Base-by-base conservation (phyloP, 2,113 vertebrate genomes). In the Gnathonemus longibarbis region DNA sequence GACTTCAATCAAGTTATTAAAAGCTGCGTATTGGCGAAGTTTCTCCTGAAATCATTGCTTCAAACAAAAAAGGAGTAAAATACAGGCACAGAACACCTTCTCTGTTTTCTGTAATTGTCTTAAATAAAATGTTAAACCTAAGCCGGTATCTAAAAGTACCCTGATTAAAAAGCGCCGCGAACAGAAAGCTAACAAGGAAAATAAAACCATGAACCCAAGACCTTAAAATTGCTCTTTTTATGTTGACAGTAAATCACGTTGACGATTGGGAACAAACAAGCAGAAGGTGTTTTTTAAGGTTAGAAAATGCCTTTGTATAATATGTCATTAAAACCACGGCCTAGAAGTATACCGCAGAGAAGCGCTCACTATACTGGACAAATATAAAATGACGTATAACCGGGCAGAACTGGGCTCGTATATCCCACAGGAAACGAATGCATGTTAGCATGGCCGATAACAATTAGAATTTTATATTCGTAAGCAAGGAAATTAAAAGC, bases 261-360 rank as follows among this genome's bases (percentile, higher is more conserved):
- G 90, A 15, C 24, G 87, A 92, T 91, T 92, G 94, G 62, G 53
- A 90, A 88, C 85, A 88, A 88, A 74, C 85, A 53, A 15, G 24
- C 56, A 90, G 84, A 90, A 70, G 58, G 8, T 89, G 80, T 49
- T 88, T 91, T 94, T 94, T 89, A 92, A 92, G 91, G 62, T 42
- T 88, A 66, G 91, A 77, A 90, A 89, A 91, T 86, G 62, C 85
- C 84, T 91, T 94, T 56, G 92, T 89, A 94, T 93, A 35, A 94
- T 94, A 92, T 94, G 91, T 93, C 92, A 93, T 95, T 94, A 95
- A 91, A 13, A 88, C 77, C 70, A 92, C 91, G 92, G 88, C 91
- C 90, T 90, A 91, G 90, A 93, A 92, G 93, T 90, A 92, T 91
- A 91, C 91, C n/a, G 91, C 92, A 91, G 48, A 87, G 88, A 85